Evolutionary conservation across 2,888 invertebrate species (phyloP), one percentile per base, ranked within the genome.

Genomic region (Falcaria lacertinaria): DNA sequence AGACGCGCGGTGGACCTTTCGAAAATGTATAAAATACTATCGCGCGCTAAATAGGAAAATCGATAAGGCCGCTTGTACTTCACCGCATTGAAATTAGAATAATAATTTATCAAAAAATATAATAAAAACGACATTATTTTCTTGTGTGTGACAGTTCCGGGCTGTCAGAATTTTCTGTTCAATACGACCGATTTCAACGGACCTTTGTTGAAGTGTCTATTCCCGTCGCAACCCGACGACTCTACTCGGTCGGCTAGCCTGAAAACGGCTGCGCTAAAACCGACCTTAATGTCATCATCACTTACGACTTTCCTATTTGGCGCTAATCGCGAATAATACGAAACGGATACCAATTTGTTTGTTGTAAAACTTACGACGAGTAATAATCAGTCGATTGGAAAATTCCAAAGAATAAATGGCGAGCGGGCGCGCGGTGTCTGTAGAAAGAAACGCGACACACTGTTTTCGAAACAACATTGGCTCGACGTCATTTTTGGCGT

Each of bases 301-400:
- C 80, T 81, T 81, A 76, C 60, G 81, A 85, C 86, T 86, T 86
- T 87, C 79, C 73, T 83, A 86, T 74, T 80, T 77, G 76, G 83
- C 76, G 83, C 79, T 78, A 80, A 71, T 81, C 74, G 83, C 79
- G 83, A 87, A 87, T 85, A 85, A 86, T 80, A 80, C 74, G 77
- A 84, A 82, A 80, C 81, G 75, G 76, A 81, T 74, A 78, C 72
- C 71, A 80, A 80, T 83, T 84, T 82, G 82, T 84, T 86, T 85
- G n/a, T n/a, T n/a, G 82, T 81, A 82, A 82, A 87, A 86, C 85
- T 86, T 80, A 85, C 81, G 73, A 75, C 74, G 62, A 67, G 65
- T 71, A 73, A 64, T 76, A 74, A 75, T 89, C 90, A 88, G 89
- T 90, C 89, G 86, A 90, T 91, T 90, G 91, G 91, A 91, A 91